Evolutionary conservation across 2,888 invertebrate species (phyloP).

Genomic region (Plutella xylostella): DNA sequence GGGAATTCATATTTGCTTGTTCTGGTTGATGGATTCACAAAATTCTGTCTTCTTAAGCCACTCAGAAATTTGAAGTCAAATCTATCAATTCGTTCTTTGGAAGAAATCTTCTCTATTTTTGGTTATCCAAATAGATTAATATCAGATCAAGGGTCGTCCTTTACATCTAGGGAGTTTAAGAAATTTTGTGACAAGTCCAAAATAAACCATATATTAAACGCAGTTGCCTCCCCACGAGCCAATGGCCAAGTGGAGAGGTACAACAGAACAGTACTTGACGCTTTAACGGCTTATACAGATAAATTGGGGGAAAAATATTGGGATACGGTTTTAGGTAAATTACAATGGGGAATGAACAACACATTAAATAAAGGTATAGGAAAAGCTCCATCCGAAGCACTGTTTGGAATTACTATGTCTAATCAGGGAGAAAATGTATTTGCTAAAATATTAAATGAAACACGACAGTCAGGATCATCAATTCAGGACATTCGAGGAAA

Average conservation of each 20-base stretch:
- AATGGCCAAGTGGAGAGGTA: constrained; percentile 20
- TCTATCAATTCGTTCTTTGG: background rate
- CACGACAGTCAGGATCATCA: too few species aligned
- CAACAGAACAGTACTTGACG: constrained; percentile 17
- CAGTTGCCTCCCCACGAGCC: constrained; percentile 20
- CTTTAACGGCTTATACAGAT: too few species aligned
- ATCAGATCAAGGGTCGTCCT: background rate
- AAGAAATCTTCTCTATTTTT: background rate
- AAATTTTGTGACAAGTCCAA: background rate
- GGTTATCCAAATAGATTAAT: background rate
- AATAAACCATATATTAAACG: constrained; percentile 15
- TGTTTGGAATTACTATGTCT: too few species aligned
- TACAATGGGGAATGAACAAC: too few species aligned
- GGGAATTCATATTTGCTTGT: constrained; percentile 1
- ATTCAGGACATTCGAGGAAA: too few species aligned
- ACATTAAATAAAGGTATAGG: too few species aligned
- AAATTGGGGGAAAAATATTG: too few species aligned
- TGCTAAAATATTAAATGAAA: too few species aligned
- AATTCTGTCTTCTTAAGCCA: background rate
- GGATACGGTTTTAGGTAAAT: too few species aligned
- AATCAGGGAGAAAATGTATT: too few species aligned
- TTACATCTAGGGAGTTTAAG: background rate
- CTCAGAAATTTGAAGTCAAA: background rate
- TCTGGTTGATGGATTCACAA: background rate
- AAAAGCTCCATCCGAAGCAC: too few species aligned